These are phyloP conservation scores for Macaria liturata DNA, from an alignment of 2,888 invertebrate genomes.

Conservation along the genomic window DNA sequence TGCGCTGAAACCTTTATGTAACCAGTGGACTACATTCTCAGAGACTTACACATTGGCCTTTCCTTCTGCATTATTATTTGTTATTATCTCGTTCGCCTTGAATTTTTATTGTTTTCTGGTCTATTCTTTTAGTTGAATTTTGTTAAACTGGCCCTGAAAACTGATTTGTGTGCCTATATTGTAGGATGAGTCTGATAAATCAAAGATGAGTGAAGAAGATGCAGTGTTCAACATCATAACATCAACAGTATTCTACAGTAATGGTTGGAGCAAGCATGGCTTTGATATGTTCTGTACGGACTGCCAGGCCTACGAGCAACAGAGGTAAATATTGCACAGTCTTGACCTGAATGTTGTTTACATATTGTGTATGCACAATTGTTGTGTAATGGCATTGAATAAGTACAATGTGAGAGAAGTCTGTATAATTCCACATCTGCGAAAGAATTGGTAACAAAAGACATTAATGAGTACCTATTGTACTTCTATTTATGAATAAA, in stretches of 20 bases:
- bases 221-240: slow-evolving; percentile 89
- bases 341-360: slow-evolving; percentile 17
- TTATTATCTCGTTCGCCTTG: slow-evolving; percentile 48
- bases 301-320: slow-evolving; percentile 82
- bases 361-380: slow-evolving; percentile 9
- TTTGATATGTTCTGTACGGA: slow-evolving; percentile 86
- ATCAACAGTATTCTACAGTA: slow-evolving; percentile 86
- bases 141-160: slow-evolving; percentile 7
- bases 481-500: too few relatives aligned
- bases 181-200: slow-evolving; percentile 72
- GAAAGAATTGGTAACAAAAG: too few relatives aligned
- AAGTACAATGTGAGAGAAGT: slow-evolving; percentile 6
- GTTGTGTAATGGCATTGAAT: slow-evolving; percentile 14
- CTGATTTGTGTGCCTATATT: slow-evolving; percentile 34
- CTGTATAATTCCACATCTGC: neutral
- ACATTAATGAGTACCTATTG: too few relatives aligned
- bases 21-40: slow-evolving; percentile 52
- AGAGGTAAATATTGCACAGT: slow-evolving; percentile 57
- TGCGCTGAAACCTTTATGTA: slow-evolving; percentile 59
- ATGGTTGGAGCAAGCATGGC: slow-evolving; percentile 86
- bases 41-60: slow-evolving; percentile 41
- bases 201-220: slow-evolving; percentile 83
- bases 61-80: slow-evolving; percentile 41
- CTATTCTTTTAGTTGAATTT: slow-evolving; percentile 19
- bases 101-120: slow-evolving; percentile 38